Conservation (phyloP, 2,888 invertebrate species). For the Luffia ferchaultella region DNA sequence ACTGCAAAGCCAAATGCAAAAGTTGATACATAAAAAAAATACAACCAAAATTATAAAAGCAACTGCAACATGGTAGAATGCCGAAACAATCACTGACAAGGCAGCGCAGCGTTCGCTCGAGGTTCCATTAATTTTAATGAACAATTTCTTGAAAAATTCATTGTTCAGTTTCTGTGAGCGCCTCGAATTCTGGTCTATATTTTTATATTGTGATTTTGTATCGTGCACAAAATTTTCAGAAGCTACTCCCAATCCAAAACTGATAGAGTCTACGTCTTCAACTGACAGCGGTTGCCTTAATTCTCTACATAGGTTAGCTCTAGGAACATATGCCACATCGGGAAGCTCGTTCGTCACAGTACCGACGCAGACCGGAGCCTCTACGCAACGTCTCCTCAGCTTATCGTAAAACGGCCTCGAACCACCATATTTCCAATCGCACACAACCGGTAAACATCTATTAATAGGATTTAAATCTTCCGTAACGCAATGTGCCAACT, state of each 20-base stretch:
- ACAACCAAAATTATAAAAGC: background rate
- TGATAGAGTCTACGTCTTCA: constrained; percentile 37
- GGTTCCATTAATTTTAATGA: background rate
- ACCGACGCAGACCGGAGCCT: constrained; percentile 26
- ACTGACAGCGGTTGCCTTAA: constrained; percentile 28
- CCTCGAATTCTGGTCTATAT: background rate
- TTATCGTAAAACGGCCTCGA: constrained; percentile 28
- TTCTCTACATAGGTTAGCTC: constrained; percentile 35
- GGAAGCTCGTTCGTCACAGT: constrained; percentile 27
- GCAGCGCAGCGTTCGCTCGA: background rate
- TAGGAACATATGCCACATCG: constrained; percentile 31
- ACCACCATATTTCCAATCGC: constrained; percentile 39
- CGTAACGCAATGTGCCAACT: constrained; percentile 21
- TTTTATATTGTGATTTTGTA: background rate
- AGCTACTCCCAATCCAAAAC: background rate
- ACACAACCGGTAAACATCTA: constrained; percentile 33
- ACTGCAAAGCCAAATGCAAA: background rate
- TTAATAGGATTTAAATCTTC: constrained; percentile 35
- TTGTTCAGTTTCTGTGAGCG: background rate
- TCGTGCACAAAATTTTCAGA: background rate
- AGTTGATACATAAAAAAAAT: background rate
- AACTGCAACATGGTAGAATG: background rate
- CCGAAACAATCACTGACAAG: background rate
- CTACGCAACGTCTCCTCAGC: constrained; percentile 24
- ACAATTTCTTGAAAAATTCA: background rate